phyloP scores from a whole-genome alignment of 1,140 invertebrate species.

The Idris sp. region DNA sequence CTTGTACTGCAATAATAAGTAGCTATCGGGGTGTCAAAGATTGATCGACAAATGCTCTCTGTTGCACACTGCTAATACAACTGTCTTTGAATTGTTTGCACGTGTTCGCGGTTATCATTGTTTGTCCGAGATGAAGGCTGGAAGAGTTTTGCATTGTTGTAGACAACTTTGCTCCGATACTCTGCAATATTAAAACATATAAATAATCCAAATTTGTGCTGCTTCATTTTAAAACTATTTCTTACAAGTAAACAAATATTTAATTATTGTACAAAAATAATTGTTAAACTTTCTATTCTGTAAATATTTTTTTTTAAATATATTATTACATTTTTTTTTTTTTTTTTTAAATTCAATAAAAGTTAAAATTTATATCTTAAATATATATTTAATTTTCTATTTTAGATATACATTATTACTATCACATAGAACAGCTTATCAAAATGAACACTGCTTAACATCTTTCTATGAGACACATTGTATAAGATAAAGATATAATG shows the following conservation, averaged over 20 bases:
- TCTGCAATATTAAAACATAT: conserved; percentile 13
- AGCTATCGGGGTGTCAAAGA: conserved; percentile 65
- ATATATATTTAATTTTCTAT: too few relatives aligned
- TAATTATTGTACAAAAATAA: too few relatives aligned
- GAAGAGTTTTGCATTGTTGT: conserved; percentile 49
- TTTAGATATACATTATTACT: too few relatives aligned
- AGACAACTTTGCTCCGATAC: conserved; percentile 5
- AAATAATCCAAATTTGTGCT: too few relatives aligned
- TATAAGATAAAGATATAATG: conserved; percentile 61
- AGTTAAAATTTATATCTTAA: too few relatives aligned
- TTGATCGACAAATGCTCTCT: conserved; percentile 65
- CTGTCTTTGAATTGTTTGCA: conserved; percentile 69
- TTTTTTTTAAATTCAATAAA: too few relatives aligned
- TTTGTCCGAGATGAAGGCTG: conserved; percentile 52
- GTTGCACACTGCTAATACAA: conserved; percentile 51
- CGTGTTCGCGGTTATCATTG: conserved; percentile 67
- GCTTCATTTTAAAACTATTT: too few relatives aligned
- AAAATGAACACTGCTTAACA: conserved; percentile 15
- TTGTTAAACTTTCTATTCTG: too few relatives aligned
- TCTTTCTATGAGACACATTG: conserved; percentile 40
- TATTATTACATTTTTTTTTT: too few relatives aligned
- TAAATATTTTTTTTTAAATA: too few relatives aligned
- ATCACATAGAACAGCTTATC: conserved; percentile 33
- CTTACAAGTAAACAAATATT: too few relatives aligned
- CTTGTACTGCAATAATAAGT: conserved; percentile 62